Evolutionary conservation across 2,113 vertebrate genomes (phyloP), one percentile per base, ranked within the genome.

Genomic region (Alligator sinensis): DNA sequence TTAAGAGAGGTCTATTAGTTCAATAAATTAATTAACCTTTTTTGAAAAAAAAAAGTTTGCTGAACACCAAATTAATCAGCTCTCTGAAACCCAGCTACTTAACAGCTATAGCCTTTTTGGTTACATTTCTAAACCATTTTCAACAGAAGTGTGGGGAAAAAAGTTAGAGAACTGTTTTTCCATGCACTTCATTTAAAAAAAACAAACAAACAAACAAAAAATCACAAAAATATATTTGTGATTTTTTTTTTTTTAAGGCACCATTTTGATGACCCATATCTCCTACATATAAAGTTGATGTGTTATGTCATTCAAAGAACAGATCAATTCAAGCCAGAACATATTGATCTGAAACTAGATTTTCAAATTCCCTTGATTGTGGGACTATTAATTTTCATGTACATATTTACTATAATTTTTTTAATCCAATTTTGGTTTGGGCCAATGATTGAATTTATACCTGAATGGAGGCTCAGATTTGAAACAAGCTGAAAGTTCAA

Each of bases 11-110:
- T 96, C 96, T 90, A 91, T 80, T 85, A 96, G 86, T 96, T 97
- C 95, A 96, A 96, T 62, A 89, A 75, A 96, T 95, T 95, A 96
- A 97, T 97, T 97, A 91, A 95, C 94, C 82, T 95, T 97, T 96
- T 92, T 96, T 89, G 84, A 34, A 34, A 34, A 77, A 88, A 95
- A 96, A 47, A 95, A 85, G 90, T 95, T 85, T 86, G 94, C 86
- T 87, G 88, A 97, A 89, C 94, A 89, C 64, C 92, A 96, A 97
- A 95, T 92, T 96, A 97, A 97, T 97, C 92, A 97, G 86, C 63
- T 91, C 95, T 85, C 59, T 80, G 58, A 97, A 91, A 94, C 84
- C 81, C 85, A 95, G 90, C 92, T 86, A 89, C 59, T 82, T 88
- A 84, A 89, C 57, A 89, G 77, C 95, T 96, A 89, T 91, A 24